Evolutionary conservation across 64 coral and sea anemone species (phyloP), one percentile per base, ranked within the genome.

Genomic region (Porites australiensis): DNA sequence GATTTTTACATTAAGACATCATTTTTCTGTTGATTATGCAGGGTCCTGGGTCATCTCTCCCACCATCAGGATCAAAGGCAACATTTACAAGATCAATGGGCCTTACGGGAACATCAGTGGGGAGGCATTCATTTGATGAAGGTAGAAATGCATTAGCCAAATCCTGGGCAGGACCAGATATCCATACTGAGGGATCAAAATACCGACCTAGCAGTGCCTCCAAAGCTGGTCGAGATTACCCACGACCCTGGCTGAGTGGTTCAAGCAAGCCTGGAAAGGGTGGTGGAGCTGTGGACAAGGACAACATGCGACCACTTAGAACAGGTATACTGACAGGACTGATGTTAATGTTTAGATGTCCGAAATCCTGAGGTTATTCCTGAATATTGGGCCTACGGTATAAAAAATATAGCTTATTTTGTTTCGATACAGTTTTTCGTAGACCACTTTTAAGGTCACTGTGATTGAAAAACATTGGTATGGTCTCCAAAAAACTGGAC

Each of bases 101-200:
- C 20, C 78, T 94, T 13, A 77, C 87, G 23, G 92, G 92, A 16
- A 89, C 70, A 10, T 61, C 87, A 55, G 44, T 89, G 58, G 21
- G 52, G 55, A 44, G 50, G 6, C 72, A 87, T 6, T 58, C 87
- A 77, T 65, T 69, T 50, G 87, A 89, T 59, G 79, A 64, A 48
- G 92, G 92, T 94, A 74, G 78, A 89, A 89, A 65, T 19, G 5
- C 79, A 23, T 82, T 94, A 22, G 92, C 92, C 23, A 94, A 94
- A 63, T 94, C 92, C 46, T 94, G 92, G 92, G 92, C 92, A 48
- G 92, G 92, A 6, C 92, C 77, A 22, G 78, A 89, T 77, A 83
- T 58, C 9, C 87, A 13, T n/a, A 59, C 60, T 55, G 37, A 66
- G 16, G 92, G 88, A 71, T 80, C 92, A 11, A 82, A 77, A 14